Conservation (phyloP, 1,140 invertebrate genomes). For the Watersipora subatra region DNA sequence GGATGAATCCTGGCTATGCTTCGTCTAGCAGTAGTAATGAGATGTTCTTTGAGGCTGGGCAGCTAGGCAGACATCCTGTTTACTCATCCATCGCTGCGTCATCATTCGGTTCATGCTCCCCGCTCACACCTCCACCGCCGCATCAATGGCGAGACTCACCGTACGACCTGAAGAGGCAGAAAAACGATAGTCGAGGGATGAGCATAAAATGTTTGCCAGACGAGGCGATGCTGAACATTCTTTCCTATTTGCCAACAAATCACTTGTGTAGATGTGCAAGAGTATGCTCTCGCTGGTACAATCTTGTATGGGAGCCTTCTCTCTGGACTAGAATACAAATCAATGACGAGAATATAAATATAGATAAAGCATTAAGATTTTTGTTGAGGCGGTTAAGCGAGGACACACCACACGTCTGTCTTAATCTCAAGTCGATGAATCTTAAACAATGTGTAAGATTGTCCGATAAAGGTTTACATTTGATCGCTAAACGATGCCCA, state of each 20-base stretch:
- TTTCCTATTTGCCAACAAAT: constrained; percentile 59
- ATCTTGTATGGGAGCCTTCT: constrained; percentile 60
- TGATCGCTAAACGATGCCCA: constrained; percentile 55
- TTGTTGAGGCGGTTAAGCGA: constrained; percentile 39
- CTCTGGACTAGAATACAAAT: constrained; percentile 59
- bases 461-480: constrained; percentile 57
- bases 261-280: constrained; percentile 63
- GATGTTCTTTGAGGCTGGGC: background rate
- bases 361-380: constrained; percentile 54
- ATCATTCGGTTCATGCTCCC: constrained; percentile 13
- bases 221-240: constrained; percentile 49
- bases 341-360: constrained; percentile 50
- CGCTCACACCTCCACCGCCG: constrained; percentile 11
- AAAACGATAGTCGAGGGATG: constrained; percentile 13
- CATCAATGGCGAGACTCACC: constrained; percentile 11
- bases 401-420: constrained; percentile 41
- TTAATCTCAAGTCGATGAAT: constrained; percentile 50
- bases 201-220: constrained; percentile 40
- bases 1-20: background rate
- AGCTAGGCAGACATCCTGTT: constrained; percentile 8
- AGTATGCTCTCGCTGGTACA: constrained; percentile 64
- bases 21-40: background rate
- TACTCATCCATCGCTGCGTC: background rate
- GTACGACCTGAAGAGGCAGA: constrained; percentile 18
- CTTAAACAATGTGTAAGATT: constrained; percentile 58